These are phyloP conservation scores for Murina feae DNA, from an alignment of 2,113 vertebrate genomes.

Conservation along the genomic window DNA sequence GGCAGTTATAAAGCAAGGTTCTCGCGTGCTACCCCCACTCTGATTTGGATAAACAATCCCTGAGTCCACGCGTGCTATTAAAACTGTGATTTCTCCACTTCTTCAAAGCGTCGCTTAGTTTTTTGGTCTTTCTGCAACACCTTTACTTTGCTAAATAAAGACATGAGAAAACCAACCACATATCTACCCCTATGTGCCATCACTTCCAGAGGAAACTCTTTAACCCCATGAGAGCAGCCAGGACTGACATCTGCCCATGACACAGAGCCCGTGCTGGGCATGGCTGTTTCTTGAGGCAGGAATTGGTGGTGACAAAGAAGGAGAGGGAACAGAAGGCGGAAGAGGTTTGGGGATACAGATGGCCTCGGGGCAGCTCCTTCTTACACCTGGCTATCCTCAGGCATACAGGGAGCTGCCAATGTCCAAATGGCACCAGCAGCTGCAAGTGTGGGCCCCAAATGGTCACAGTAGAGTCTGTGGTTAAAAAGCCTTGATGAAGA, in stretches of 20 bases:
- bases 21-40: no score
- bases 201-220: not conserved
- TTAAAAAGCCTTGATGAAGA: not conserved
- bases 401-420: not conserved
- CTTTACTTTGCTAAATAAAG: conserved; percentile 32
- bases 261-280: rapidly evolving
- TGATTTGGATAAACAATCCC: no score
- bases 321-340: rapidly evolving
- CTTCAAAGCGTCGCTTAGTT: no score
- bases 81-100: no score
- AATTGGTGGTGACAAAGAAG: not conserved
- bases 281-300: not conserved
- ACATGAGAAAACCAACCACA: not conserved
- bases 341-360: no score
- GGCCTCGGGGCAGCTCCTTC: not conserved
- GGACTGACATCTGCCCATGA: not conserved
- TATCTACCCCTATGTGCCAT: not conserved
- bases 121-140: no score
- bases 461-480: not conserved
- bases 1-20: no score
- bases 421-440: not conserved
- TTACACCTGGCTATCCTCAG: not conserved
- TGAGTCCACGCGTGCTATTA: no score
- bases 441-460: not conserved
- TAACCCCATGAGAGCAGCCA: not conserved